phyloP scores from a whole-genome alignment of 2,888 invertebrate genomes.

The Andrena fulva region DNA sequence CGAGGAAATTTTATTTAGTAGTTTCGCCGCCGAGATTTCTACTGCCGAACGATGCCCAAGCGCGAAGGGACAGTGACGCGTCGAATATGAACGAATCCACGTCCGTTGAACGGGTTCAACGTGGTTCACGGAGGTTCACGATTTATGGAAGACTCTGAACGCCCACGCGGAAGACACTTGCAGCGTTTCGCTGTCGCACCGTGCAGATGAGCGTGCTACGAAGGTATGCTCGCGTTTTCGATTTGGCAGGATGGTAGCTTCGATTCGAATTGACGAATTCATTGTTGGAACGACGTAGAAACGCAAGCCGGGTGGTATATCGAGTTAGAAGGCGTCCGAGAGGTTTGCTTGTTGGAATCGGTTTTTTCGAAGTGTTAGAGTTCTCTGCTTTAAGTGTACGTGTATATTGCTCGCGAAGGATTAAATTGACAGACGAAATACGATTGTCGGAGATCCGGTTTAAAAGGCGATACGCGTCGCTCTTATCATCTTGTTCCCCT shows the following conservation, averaged over 20 bases:
- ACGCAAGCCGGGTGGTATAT: too few species aligned
- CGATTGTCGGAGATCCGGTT: constrained; percentile 9
- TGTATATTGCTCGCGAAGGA: not conserved
- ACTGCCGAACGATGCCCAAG: not conserved
- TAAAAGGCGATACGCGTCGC: constrained; percentile 12
- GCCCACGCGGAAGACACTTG: constrained; percentile 22
- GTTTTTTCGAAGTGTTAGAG: not conserved
- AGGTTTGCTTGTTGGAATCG: not conserved
- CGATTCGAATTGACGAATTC: too few species aligned
- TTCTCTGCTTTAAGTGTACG: not conserved
- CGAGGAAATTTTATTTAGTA: not conserved
- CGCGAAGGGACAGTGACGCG: not conserved
- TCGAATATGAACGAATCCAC: constrained; percentile 45
- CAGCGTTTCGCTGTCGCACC: constrained; percentile 41
- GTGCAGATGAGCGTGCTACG: constrained; percentile 61
- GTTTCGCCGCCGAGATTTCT: not conserved
- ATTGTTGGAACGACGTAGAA: too few species aligned
- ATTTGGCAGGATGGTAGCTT: not conserved
- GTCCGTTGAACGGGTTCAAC: constrained; percentile 14
- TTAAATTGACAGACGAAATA: not conserved
- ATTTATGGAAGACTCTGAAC: constrained; percentile 56
- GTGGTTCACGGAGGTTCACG: constrained; percentile 34
- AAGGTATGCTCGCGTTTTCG: constrained; percentile 43
- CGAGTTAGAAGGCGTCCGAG: too few species aligned
- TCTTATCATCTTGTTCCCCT: constrained; percentile 13